Base-by-base conservation (phyloP, 1,140 invertebrate genomes). In the Zeugodacus cucurbitae region DNA sequence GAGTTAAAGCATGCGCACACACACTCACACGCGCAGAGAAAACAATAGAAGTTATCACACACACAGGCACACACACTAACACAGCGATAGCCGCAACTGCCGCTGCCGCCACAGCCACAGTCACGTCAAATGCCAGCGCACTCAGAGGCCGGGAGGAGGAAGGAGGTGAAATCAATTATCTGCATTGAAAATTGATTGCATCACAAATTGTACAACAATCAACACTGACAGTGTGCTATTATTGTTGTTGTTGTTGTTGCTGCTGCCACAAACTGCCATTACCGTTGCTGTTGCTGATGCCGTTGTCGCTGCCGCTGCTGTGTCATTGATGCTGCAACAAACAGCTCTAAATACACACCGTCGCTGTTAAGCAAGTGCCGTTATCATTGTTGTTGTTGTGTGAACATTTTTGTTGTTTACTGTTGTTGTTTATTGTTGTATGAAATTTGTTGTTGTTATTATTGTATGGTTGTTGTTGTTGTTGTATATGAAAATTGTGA, bases 101-200 rank as follows among this genome's bases (percentile, higher is more conserved):
- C 7, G 22, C 64, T 67, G 14, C 64, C 22, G 17, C 62, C n/a
- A 29, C 62, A 67, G 6, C n/a, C 62, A 34, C 29, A 78, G 17
- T 20, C 34, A 78, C 70, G 37, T 44, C 74, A 48, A 82, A 26
- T 54, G 41, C 74, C 41, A 48, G 74, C 41, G 74, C 11, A 29
- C 14, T n/a, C n/a, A n/a, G 74, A 29, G 74, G n/a, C n/a, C n/a
- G n/a, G n/a, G 0, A 11, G 58, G 58, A 62, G 58, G 58, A 26
- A 44, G 37, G 37, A 6, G 74, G 20, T 26, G 48, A 82, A 82
- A 82, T 82, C 74, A 82, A 82, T 82, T 82, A 82, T 82, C 74
- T 82, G 37, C 37, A 82, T 82, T 82, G 74, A 82, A 78, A 78
- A 82, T 82, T 82, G 74, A 82, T 82, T 82, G 74, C 74, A 44